phyloP scores from a whole-genome alignment of 1,140 invertebrate genomes.

The Drosophila hydei region DNA sequence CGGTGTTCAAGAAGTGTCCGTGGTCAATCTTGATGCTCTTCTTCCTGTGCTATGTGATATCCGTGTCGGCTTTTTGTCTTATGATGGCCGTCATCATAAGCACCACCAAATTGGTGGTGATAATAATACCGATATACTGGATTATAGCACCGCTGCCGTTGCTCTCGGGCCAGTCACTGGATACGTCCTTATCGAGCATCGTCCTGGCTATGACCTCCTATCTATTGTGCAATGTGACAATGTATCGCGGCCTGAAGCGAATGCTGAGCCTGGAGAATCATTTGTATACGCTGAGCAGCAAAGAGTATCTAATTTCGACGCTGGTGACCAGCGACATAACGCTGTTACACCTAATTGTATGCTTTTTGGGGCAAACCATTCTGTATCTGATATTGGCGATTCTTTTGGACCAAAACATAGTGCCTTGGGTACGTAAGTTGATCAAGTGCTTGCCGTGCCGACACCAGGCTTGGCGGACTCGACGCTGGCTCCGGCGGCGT shows the following conservation, averaged over 20 bases:
- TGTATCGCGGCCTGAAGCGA: constrained; percentile 35
- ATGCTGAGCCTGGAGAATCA: constrained; percentile 37
- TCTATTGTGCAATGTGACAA: constrained; percentile 52
- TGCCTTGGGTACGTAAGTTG: background rate
- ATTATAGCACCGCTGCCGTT: constrained; percentile 41
- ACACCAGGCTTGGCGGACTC: background rate
- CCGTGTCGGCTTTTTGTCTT: constrained; percentile 38
- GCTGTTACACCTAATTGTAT: constrained; percentile 9
- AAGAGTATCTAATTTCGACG: constrained; percentile 17
- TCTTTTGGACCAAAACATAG: constrained; percentile 4
- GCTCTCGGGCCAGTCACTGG: constrained; percentile 5
- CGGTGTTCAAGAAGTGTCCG: constrained; percentile 29
- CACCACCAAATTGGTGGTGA: constrained; percentile 29
- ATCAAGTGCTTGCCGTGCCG: background rate
- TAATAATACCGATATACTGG: constrained; percentile 48
- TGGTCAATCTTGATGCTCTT: constrained; percentile 35
- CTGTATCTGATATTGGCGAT: constrained; percentile 19
- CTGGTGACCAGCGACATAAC: constrained; percentile 14
- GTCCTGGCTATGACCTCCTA: constrained; percentile 1
- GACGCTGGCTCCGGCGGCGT: background rate
- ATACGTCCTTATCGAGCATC: background rate
- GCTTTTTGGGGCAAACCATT: constrained; percentile 35
- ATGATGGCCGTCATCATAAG: constrained; percentile 23
- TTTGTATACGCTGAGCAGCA: background rate
- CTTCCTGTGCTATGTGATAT: constrained; percentile 24